Base-by-base conservation (phyloP, 2,797 vertebrate genomes). In the Acanthis flammea region DNA sequence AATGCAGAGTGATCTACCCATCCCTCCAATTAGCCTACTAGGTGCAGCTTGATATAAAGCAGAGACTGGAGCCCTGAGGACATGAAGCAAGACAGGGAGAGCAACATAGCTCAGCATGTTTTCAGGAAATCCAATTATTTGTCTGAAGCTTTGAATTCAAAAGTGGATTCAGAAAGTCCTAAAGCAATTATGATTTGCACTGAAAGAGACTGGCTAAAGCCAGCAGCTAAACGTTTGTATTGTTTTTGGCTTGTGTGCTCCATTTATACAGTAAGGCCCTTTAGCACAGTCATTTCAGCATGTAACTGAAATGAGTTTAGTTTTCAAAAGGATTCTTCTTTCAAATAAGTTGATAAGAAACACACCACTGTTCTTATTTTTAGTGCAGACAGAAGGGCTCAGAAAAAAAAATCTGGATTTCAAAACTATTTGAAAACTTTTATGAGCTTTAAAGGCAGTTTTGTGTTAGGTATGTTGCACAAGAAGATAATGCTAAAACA, bases 111-210 rank as follows among this genome's bases (percentile, higher is more conserved):
- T 98, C 98, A 98, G 98, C 98, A 98, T 98, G 98, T 98, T 98
- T 98, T 97, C 98, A 96, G 97, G 97, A 98, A 98, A 98, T 98
- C 98, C 98, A 98, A 98, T 98, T 98, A 98, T 98, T 98, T 98
- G 98, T 98, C 97, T 97, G 97, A 98, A 98, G 98, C 97, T 98
- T 98, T 98, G 97, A 98, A 98, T 98, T 98, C 98, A 98, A 97
- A 98, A 98, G 97, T 97, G 96, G 97, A 98, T 98, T 98, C 97
- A 96, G 97, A 97, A 97, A 98, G 97, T 98, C 98, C 98, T 98
- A 98, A 98, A 98, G 98, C 98, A 98, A 98, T 98, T 98, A 98
- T 95, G 95, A 97, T 97, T 97, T 96, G 95, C 95, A 88, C 95
- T 95, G 97, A 98, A 97, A 97, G 94, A 95, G 92, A 92, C 74